phyloP scores from a whole-genome alignment of 1,140 invertebrate species.

The Drosophila varians region DNA sequence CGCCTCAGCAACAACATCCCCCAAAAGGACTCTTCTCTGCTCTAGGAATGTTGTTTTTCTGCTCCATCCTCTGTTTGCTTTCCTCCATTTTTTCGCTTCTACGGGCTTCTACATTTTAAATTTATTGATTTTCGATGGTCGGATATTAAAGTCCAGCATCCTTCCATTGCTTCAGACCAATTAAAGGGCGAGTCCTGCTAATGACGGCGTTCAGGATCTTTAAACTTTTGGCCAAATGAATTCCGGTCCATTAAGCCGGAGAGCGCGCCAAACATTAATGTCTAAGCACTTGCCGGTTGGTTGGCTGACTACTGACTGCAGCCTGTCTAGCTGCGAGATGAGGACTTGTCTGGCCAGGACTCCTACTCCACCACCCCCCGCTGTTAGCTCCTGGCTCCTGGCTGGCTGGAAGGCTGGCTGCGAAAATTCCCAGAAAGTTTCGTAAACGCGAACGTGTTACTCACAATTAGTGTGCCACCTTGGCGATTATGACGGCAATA shows the following conservation, averaged over 20 bases:
- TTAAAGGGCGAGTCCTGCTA: slow-evolving; percentile 47
- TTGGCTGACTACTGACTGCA: slow-evolving; percentile 21
- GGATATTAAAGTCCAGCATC: slow-evolving; percentile 55
- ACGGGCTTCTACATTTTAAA: slow-evolving; percentile 65
- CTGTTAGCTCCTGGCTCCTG: slow-evolving; percentile 15
- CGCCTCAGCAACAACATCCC: slow-evolving; percentile 55
- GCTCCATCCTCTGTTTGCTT: slow-evolving; percentile 14
- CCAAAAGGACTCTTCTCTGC: slow-evolving; percentile 24
- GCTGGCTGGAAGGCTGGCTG: slow-evolving; percentile 28
- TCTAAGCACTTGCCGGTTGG: slow-evolving; percentile 65
- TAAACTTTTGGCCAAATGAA: slow-evolving; percentile 66
- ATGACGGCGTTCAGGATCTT: slow-evolving; percentile 68
- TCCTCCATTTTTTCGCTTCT: slow-evolving; percentile 42
- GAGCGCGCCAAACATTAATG: slow-evolving; percentile 67
- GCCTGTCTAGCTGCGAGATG: slow-evolving; percentile 43
- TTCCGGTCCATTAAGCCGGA: slow-evolving; percentile 70
- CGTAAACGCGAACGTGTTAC: slow-evolving; percentile 77
- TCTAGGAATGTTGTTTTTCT: slow-evolving; percentile 50
- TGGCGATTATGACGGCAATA: slow-evolving; percentile 62
- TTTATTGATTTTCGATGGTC: slow-evolving; percentile 71
- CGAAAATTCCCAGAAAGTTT: slow-evolving; percentile 70
- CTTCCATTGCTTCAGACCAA: slow-evolving; percentile 45
- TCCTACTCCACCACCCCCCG: slow-evolving; percentile 8
- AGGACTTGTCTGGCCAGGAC: slow-evolving; percentile 48
- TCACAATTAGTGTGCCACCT: slow-evolving; percentile 71